Conservation (phyloP, 2,888 invertebrate species). For the Mythimna ferrago region DNA sequence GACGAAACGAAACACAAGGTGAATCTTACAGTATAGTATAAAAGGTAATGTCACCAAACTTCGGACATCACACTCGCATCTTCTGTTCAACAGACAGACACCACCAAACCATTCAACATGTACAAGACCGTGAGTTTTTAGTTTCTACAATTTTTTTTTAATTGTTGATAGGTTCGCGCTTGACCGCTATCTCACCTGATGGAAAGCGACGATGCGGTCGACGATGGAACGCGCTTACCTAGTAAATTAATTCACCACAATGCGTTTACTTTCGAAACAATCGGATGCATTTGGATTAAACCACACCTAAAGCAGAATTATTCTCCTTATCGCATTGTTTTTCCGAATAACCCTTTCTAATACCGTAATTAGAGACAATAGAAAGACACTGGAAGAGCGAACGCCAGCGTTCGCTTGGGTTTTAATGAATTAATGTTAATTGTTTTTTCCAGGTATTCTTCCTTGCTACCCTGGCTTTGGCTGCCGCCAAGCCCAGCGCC, state of each 20-base stretch:
- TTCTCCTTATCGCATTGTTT: background rate
- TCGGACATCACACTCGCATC: constrained; percentile 81
- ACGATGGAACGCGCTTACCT: too few species aligned
- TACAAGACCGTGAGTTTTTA: constrained; percentile 81
- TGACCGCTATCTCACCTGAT: too few species aligned
- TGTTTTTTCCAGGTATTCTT: constrained; percentile 78
- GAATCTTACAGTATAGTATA: constrained; percentile 87
- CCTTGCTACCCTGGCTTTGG: constrained; percentile 80
- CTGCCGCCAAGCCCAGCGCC: constrained; percentile 78
- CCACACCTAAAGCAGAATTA: too few species aligned
- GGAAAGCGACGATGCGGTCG: too few species aligned
- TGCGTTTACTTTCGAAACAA: background rate
- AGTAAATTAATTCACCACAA: background rate
- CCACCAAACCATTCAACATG: constrained; percentile 78
- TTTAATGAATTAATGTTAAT: background rate
- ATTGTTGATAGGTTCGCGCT: too few species aligned
- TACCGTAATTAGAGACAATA: too few species aligned
- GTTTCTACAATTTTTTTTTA: too few species aligned
- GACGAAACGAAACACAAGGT: constrained; percentile 87
- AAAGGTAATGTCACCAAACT: constrained; percentile 84
- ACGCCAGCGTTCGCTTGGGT: too few species aligned
- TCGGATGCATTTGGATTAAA: background rate
- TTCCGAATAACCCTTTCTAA: background rate
- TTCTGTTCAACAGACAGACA: constrained; percentile 77
- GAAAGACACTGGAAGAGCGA: too few species aligned